These are phyloP conservation scores for Agrochola macilenta DNA, from an alignment of 2,888 invertebrate genomes.

Conservation along the genomic window DNA sequence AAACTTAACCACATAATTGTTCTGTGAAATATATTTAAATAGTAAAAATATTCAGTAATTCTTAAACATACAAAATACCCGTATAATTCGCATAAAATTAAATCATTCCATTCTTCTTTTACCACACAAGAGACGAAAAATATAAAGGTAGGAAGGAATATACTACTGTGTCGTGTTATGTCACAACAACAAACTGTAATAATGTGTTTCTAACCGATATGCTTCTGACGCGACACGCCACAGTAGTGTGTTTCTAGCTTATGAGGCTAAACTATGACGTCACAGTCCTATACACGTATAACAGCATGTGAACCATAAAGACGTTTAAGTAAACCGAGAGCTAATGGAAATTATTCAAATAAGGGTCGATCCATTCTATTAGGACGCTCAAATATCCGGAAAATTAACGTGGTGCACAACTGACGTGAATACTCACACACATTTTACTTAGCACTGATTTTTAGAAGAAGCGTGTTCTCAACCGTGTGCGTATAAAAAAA, in stretches of 20 bases:
- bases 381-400: slow-evolving; percentile 12
- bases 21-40: neutral
- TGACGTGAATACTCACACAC: neutral
- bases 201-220: too few relatives aligned
- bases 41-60: neutral
- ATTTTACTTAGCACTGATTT: neutral
- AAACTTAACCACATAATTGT: neutral
- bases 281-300: neutral
- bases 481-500: neutral
- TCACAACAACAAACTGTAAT: too few relatives aligned
- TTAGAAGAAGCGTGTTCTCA: neutral
- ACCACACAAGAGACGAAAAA: too few relatives aligned
- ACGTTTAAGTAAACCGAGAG: slow-evolving; percentile 17
- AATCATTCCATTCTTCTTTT: too few relatives aligned
- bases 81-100: neutral
- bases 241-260: too few relatives aligned
- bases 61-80: neutral
- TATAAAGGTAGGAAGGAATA: too few relatives aligned
- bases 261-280: neutral
- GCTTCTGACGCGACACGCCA: too few relatives aligned
- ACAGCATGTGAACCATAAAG: neutral
- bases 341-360: neutral
- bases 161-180: too few relatives aligned
- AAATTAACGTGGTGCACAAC: slow-evolving; percentile 12
- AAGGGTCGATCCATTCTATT: slow-evolving; percentile 1